Conservation (phyloP, 2,797 vertebrate species). For the Rhinophrynus dorsalis region DNA sequence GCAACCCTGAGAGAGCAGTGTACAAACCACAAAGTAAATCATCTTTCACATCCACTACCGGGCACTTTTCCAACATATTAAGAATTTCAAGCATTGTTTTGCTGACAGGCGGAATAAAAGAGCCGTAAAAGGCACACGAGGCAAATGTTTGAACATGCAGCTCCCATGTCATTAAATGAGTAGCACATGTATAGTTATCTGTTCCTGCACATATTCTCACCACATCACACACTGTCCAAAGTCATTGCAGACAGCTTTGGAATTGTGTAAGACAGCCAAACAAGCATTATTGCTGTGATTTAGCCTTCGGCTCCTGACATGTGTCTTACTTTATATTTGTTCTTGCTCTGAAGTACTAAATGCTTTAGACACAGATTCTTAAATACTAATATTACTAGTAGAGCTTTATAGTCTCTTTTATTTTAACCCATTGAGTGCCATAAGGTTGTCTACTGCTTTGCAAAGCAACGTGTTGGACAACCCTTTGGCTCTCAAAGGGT, state of each 20-base stretch:
- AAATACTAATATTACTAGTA: not conserved
- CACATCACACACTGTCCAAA: not conserved
- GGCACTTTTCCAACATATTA: not conserved
- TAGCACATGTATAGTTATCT: not conserved
- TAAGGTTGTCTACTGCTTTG: slow-evolving; percentile 4
- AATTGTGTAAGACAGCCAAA: not conserved
- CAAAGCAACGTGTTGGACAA: too few relatives aligned
- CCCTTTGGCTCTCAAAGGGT: too few relatives aligned
- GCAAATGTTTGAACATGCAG: slow-evolving; percentile 1
- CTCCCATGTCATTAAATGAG: slow-evolving; percentile 14
- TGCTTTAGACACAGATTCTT: not conserved
- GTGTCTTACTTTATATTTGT: slow-evolving; percentile 10
- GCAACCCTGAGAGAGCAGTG: not conserved
- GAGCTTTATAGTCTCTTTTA: too few relatives aligned
- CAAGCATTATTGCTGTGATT: not conserved
- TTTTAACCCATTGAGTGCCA: too few relatives aligned
- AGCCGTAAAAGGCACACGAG: slow-evolving; percentile 4
- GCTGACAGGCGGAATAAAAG: not conserved
- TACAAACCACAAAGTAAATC: not conserved
- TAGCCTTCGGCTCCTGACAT: not conserved
- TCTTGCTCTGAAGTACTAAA: not conserved
- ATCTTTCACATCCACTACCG: not conserved
- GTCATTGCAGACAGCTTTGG: not conserved
- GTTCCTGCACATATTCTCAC: slow-evolving; percentile 7
- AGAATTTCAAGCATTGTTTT: slow-evolving; percentile 1